Base-by-base conservation (phyloP, 1,140 invertebrate genomes). In the Melipona quadrifasciata region DNA sequence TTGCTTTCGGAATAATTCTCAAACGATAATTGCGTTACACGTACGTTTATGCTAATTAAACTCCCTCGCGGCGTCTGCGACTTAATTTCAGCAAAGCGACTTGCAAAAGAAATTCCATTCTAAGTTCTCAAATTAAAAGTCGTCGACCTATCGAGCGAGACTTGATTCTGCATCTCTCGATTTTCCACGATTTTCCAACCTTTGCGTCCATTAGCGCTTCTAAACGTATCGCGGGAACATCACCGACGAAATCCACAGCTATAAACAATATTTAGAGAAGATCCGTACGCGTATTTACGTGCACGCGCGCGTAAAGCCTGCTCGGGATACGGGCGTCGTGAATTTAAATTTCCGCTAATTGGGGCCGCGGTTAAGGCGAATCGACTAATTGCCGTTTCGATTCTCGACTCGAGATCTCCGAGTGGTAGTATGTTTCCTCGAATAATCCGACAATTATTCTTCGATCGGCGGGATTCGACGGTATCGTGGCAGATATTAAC, bases 311-410 rank as follows among this genome's bases (percentile, higher is more conserved):
- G 34, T 31, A 34, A n/a, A 51, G 80, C 70, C 58, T 68, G 81
- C 10, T 34, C 34, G 67, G 61, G 57, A 58, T 31, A 10, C 39
- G 39, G 47, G 67, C 47, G 17, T 31, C 65, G 75, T 86, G 85
- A 89, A 89, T 89, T 84, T 86, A 89, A 81, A 89, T 89, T 72
- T 79, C 72, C 58, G 57, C 67, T 84, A 84, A 84, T 84, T 84
- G 75, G 70, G 31, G 47, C 31, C 55, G 27, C 16, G 34, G 73
- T 74, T 82, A 61, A 71, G 76, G 75, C 47, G 47, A 79, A 78
- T 84, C 75, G 76, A 71, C 82, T 84, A 72, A 84, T 79, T 84
- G 67, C 75, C 55, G 65, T 78, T 47, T 83, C 75, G 57, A 83
- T 83, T 78, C 55, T 27, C 16, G 34, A 5, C 39, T 47, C 74